Evolutionary conservation across 2,888 invertebrate genomes (phyloP).

Genomic region (Mesorhabditis spiculigera): DNA sequence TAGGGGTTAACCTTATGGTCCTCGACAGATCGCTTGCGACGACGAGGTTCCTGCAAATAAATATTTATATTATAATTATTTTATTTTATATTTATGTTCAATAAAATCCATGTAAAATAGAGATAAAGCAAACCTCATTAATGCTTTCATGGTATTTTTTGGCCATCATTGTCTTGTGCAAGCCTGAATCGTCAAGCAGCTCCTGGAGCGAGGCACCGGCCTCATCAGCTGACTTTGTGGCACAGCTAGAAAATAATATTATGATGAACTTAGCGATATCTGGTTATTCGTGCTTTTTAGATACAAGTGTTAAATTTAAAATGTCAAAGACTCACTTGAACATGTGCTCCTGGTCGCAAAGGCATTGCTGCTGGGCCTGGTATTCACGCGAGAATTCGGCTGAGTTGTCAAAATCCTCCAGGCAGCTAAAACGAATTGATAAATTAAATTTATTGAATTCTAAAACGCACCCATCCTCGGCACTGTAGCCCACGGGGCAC

Average conservation of each 20-base stretch:
- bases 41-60: constrained; percentile 38
- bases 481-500: constrained; percentile 87
- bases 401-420: constrained; percentile 69
- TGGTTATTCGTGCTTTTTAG: not conserved
- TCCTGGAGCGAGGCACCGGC: constrained; percentile 40
- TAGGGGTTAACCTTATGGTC: constrained; percentile 48
- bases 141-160: constrained; percentile 56
- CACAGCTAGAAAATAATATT: constrained; percentile 29
- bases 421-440: constrained; percentile 13
- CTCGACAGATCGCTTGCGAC: constrained; percentile 45
- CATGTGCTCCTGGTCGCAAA: constrained; percentile 94
- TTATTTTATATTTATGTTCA: too few species aligned
- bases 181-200: constrained; percentile 49
- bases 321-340: constrained; percentile 46
- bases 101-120: too few species aligned
- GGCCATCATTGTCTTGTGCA: constrained; percentile 55
- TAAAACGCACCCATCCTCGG: constrained; percentile 62
- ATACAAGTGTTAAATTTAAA: not conserved
- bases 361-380: constrained; percentile 86
- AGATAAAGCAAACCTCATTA: constrained; percentile 22
- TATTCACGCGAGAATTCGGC: constrained; percentile 90
- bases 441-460: too few species aligned
- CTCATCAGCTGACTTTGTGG: constrained; percentile 37
- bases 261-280: not conserved
- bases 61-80: not conserved